A percentile compares a stretch with the other conserved stretches of the same genome.
Conservation (phyloP, 2,888 invertebrate species). For the Creontiades dilutus region DNA sequence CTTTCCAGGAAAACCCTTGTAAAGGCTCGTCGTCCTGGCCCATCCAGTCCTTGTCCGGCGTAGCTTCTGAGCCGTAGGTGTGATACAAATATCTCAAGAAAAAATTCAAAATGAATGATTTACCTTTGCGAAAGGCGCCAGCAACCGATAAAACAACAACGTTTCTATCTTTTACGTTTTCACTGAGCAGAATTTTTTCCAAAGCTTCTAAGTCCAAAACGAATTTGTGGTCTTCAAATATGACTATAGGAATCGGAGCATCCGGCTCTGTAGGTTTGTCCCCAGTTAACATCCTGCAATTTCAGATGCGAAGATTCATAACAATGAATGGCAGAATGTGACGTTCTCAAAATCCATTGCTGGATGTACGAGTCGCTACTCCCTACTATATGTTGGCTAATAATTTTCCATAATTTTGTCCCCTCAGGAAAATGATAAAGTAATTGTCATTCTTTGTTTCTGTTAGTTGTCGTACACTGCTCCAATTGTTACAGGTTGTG, state of each 20-base stretch:
- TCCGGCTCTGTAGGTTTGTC: not conserved
- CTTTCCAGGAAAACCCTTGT: constrained; percentile 93
- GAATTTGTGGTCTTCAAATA: constrained; percentile 92
- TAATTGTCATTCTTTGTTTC: not conserved
- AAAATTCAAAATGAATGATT: constrained; percentile 97
- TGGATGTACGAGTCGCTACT: too few species aligned
- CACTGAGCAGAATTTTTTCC: constrained; percentile 85
- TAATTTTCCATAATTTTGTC: not conserved
- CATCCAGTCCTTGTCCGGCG: constrained; percentile 84
- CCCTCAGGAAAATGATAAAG: not conserved
- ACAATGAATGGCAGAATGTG: not conserved
- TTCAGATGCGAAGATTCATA: not conserved
- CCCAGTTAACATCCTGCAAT: constrained; percentile 1
- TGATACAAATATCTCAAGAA: constrained; percentile 94
- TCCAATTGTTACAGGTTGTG: too few species aligned
- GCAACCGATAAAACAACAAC: constrained; percentile 96
- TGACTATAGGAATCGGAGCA: constrained; percentile 89
- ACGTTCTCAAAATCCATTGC: not conserved
- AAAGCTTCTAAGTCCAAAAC: constrained; percentile 89
- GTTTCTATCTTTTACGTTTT: constrained; percentile 88
- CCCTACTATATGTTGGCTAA: not conserved
- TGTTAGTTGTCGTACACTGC: not conserved
- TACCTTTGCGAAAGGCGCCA: constrained; percentile 98
- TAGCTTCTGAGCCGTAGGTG: constrained; percentile 77
- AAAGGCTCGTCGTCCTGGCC: constrained; percentile 90